Base-by-base conservation (phyloP, 1,140 invertebrate species). In the Idris sp. region DNA sequence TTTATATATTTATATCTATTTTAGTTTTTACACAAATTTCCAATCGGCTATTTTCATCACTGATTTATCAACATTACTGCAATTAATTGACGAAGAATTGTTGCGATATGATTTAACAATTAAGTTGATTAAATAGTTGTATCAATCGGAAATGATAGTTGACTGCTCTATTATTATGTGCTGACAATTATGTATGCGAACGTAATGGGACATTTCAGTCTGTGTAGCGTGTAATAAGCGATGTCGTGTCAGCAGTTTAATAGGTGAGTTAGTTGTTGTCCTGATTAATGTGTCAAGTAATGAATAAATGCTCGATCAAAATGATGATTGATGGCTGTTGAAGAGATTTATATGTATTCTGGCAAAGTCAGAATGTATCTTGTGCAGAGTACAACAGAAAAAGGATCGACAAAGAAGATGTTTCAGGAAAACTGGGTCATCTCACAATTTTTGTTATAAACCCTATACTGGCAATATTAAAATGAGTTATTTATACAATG, bases 221-320 rank as follows among this genome's bases (percentile, higher is more conserved):
- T 19, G 30, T 49, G 28, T 35, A 41, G 16, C 44, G 35, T 49
- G 53, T 58, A 58, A 68, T 68, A 68, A 68, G 31, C 40, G 28
- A n/a, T 19, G 11, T 30, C 13, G 36, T 33, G 53, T 68, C 64
- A 58, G 26, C 15, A 15, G 64, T 58, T 58, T 48, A 68, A 68
- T 68, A 68, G 64, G 53, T 43, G 48, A 58, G 44, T 68, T 58
- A 68, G 51, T 58, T 58, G 53, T 43, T 35, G 28, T 16, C 5
- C 28, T 58, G 44, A 58, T 68, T 68, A 58, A 68, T 68, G 64
- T 58, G 53, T 58, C 35, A 58, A 68, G 43, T 68, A 58, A 68
- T 68, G 51, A 68, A 40, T 58, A 68, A 49, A 58, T 44, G 44
- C 48, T 64, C 19, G 26, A 62, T 62, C 18, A 51, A 51, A 62